Conservation (phyloP, 2,888 invertebrate species). For the Orthosia gracilis region DNA sequence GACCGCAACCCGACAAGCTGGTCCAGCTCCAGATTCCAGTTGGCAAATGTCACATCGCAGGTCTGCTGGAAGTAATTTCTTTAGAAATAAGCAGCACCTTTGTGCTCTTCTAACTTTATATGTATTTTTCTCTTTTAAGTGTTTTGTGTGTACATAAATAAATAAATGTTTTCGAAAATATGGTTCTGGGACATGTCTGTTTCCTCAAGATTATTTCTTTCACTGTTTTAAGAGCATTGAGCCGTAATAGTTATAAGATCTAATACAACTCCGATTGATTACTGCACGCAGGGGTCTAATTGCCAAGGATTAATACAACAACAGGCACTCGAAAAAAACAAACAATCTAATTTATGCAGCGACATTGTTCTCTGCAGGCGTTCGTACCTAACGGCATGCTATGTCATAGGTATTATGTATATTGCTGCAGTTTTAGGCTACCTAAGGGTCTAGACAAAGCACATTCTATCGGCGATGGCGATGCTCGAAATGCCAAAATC, state of each 20-base stretch:
- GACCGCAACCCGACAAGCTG: background rate
- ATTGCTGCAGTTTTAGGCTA: background rate
- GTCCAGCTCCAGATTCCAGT: background rate
- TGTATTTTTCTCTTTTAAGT: too few species aligned
- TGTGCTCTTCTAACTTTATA: too few species aligned
- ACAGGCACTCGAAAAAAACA: constrained; percentile 4
- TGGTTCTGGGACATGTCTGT: background rate
- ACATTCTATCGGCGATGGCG: too few species aligned
- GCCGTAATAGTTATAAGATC: background rate
- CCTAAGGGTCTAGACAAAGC: too few species aligned
- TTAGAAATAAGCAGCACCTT: too few species aligned
- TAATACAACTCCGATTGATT: background rate
- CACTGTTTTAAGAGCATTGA: background rate
- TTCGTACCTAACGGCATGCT: background rate
- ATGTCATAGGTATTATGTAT: background rate
- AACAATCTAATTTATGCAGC: constrained; percentile 22
- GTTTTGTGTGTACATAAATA: too few species aligned
- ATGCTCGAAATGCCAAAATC: too few species aligned
- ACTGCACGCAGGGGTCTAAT: background rate
- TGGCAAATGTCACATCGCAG: background rate
- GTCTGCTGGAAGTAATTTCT: too few species aligned
- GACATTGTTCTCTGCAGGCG: constrained; percentile 6
- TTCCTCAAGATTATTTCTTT: background rate
- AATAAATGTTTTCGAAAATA: background rate
- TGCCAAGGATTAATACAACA: background rate